These are phyloP conservation scores for Dipodomys stephensi DNA, from an alignment of 2,113 vertebrate genomes.

Conservation along the genomic window DNA sequence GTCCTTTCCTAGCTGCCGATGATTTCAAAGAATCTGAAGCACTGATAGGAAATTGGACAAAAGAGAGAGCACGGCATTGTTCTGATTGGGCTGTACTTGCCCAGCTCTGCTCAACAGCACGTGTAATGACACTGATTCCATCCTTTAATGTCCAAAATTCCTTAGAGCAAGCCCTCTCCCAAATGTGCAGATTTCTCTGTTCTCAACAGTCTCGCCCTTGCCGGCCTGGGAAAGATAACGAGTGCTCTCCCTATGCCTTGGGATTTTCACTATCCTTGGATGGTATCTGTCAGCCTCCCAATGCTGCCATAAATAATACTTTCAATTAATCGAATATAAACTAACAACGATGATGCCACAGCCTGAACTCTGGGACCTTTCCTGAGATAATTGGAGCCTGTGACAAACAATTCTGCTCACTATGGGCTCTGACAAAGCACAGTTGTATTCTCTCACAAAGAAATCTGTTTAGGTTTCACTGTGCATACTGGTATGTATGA, in stretches of 20 bases:
- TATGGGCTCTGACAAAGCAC: not conserved
- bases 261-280: not conserved
- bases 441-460: not conserved
- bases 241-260: not conserved
- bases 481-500: not conserved
- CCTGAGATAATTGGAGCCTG: not conserved
- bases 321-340: not conserved
- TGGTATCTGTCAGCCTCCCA: not conserved
- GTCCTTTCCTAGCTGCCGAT: not conserved
- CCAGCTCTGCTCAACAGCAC: fast-evolving
- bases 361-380: not conserved
- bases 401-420: not conserved
- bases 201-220: fast-evolving
- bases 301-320: not conserved
- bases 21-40: not conserved
- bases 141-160: fast-evolving
- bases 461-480: not conserved
- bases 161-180: not conserved
- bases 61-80: not conserved
- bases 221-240: not conserved
- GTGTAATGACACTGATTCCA: not conserved
- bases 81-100: not conserved
- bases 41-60: not conserved
- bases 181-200: not conserved
- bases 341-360: too few relatives aligned